Conservation (phyloP, 2,797 vertebrate genomes). For the Cichlasoma orientale region DNA sequence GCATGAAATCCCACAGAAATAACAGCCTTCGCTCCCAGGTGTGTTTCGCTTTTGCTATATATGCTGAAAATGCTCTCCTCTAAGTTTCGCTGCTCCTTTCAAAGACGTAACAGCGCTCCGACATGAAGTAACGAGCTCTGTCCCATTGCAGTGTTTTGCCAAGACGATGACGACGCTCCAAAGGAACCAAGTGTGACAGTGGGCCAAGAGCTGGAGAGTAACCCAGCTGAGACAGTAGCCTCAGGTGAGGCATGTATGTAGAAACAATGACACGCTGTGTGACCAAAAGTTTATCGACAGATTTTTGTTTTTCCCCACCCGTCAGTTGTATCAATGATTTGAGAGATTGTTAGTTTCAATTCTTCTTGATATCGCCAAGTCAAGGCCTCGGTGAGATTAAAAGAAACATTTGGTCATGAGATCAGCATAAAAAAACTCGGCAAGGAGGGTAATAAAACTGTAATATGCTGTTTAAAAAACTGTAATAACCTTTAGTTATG, state of each 20-base stretch:
- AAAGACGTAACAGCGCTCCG: neutral
- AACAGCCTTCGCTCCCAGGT: neutral
- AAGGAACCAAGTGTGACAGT: neutral
- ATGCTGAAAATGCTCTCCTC: neutral
- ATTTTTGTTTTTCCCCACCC: neutral
- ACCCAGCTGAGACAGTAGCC: rapidly evolving
- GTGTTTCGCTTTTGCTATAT: neutral
- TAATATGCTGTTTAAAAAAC: neutral
- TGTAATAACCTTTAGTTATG: neutral
- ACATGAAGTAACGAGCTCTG: slow-evolving; percentile 8
- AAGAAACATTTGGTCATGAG: neutral
- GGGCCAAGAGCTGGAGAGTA: neutral
- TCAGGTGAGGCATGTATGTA: slow-evolving; percentile 14
- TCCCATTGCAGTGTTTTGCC: slow-evolving; percentile 55
- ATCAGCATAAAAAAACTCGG: neutral
- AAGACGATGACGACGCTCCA: neutral
- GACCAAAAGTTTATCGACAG: neutral
- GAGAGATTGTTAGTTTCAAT: neutral
- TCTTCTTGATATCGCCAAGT: neutral
- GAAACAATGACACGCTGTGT: neutral
- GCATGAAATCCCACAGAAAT: neutral
- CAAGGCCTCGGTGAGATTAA: neutral
- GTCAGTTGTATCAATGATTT: neutral
- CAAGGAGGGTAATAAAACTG: too few species aligned
- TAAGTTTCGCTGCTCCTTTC: neutral